Evolutionary conservation across 2,113 vertebrate species (phyloP), one percentile per base, ranked within the genome.

Genomic region (Prolemur simus): DNA sequence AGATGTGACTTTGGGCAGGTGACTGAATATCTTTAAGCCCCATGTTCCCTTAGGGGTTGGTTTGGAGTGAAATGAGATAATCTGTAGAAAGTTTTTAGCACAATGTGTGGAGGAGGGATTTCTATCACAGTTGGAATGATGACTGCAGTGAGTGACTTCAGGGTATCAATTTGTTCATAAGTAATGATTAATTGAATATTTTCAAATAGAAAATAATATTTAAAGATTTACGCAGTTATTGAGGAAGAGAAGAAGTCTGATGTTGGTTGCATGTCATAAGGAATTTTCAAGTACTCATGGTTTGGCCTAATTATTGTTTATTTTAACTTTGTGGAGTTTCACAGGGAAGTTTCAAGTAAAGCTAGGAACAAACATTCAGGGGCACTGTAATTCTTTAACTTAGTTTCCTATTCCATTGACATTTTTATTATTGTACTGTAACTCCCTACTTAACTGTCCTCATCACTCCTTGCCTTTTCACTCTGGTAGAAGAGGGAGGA

Each of bases 171-270:
- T 91, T 82, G 45, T 93, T 93, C n/a, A 52, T 49, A 87, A 23
- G 64, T 87, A 39, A 71, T 71, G 68, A 84, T 49, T 13, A 52
- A 42, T 25, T 69, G n/a, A 68, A 32, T 91, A 69, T 87, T 89
- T 91, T 92, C 84, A 85, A 92, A 32, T 68, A 39, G 88, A 85
- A 84, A 83, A 17, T 32, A 47, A 23, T 87, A 29, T 87, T 91
- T 82, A 76, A 27, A 58, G 20, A 56, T 20, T 83, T 69, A 49
- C 2, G 77, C 20, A 94, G 82, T 71, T 66, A 66, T 27, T 85
- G 83, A 91, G 37, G 76, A 82, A 68, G 60, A 91, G 11, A 87
- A 87, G 52, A 54, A 88, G 54, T 21, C 69, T 78, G 63, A 63
- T 34, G 47, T 60, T 89, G 56, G 34, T 84, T 39, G 13, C 9